Conservation (phyloP, 2,113 vertebrate genomes). For the Diadophis punctatus region DNA sequence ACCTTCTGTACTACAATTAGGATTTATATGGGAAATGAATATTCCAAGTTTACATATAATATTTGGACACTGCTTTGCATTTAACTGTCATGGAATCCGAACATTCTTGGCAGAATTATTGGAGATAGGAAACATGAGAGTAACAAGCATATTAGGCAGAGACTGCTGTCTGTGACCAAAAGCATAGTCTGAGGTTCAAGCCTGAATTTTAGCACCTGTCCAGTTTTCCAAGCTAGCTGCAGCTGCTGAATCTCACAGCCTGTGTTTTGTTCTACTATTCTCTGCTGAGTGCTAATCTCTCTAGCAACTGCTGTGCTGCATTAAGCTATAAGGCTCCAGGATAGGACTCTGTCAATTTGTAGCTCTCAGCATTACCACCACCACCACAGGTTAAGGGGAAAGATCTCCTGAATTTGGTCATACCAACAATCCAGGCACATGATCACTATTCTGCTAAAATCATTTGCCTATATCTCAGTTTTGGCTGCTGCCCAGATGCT, state of each 20-base stretch:
- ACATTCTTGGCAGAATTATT: background rate
- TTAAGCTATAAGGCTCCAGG: background rate
- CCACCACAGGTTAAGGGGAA: background rate
- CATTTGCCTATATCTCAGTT: constrained; percentile 45
- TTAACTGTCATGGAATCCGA: background rate
- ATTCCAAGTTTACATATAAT: background rate
- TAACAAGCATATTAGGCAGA: background rate
- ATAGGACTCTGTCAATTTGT: constrained; percentile 44
- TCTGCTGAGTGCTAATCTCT: background rate
- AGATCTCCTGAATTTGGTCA: constrained; percentile 16
- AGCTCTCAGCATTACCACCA: constrained; percentile 13
- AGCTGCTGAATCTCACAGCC: background rate
- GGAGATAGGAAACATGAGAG: background rate
- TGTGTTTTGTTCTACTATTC: background rate
- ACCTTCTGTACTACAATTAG: background rate
- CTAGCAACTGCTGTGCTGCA: background rate
- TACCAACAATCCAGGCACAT: constrained; percentile 16
- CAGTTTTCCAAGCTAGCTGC: background rate
- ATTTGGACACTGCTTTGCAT: background rate
- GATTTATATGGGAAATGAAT: background rate
- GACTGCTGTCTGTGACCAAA: background rate
- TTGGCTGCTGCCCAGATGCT: constrained; percentile 49
- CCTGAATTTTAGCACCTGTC: constrained; percentile 9
- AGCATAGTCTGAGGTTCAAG: background rate
- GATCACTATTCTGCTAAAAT: constrained; percentile 31